Percentiles rank a stretch among this genome's conserved stretches.
phyloP scores from a whole-genome alignment of 2,888 invertebrate genomes.

The Andrena flavipes region DNA sequence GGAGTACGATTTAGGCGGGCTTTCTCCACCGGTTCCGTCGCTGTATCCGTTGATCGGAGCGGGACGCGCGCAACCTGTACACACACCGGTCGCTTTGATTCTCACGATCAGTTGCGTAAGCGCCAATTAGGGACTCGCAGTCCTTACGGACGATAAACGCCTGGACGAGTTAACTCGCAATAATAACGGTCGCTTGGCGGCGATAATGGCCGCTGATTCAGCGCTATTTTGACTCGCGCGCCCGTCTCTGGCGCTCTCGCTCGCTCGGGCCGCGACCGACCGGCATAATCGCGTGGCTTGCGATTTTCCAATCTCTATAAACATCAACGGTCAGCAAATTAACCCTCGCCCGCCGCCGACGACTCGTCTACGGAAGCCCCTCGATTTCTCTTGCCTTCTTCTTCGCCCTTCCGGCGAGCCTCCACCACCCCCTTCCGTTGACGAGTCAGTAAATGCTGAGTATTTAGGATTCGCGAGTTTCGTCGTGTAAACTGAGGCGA shows the following conservation, averaged over 20 bases:
- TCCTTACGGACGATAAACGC: conserved; percentile 72
- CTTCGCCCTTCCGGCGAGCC: background rate
- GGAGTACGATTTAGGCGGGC: conserved; percentile 15
- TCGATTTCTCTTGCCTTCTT: background rate
- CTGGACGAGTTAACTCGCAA: conserved; percentile 73
- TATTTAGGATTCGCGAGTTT: conserved; percentile 75
- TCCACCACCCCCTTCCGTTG: conserved; percentile 31
- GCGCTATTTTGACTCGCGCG: conserved; percentile 67
- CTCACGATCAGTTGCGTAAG: conserved; percentile 65
- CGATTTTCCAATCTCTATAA: conserved; percentile 72
- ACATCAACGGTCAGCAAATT: conserved; percentile 69
- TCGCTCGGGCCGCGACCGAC: conserved; percentile 3
- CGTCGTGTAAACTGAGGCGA: conserved; percentile 72
- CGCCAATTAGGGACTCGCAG: conserved; percentile 63
- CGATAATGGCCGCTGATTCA: conserved; percentile 71
- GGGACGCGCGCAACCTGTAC: background rate
- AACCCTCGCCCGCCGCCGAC: conserved; percentile 55
- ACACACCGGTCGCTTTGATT: conserved; percentile 51
- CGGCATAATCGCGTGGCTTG: conserved; percentile 69
- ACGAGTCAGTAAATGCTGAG: conserved; percentile 73
- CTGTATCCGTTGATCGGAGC: background rate
- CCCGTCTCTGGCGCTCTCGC: background rate
- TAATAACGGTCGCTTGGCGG: conserved; percentile 64
- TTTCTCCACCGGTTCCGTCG: background rate
- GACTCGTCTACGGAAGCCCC: background rate